Conservation (phyloP, 92 coral and sea anemone species). For the Chrysogorgia sp. region DNA sequence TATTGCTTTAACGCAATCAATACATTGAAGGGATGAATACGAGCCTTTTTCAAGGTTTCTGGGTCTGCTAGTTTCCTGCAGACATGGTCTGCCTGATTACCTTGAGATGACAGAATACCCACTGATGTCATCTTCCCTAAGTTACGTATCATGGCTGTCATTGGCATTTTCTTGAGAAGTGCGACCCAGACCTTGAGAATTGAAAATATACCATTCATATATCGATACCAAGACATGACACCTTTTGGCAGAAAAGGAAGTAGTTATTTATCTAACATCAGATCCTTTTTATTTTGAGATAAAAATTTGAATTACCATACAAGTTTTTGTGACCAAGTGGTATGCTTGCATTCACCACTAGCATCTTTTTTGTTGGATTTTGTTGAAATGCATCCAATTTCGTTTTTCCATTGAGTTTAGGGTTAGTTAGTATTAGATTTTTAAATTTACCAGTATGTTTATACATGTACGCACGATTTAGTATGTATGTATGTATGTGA, state of each 20-base stretch:
- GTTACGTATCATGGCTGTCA: conserved; percentile 97
- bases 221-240: not conserved
- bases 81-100: conserved; percentile 69
- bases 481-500: too few species aligned
- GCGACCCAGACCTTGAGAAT: conserved; percentile 84
- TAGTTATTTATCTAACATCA: not conserved
- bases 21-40: conserved; percentile 88
- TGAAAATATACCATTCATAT: not conserved
- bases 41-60: conserved; percentile 63
- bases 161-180: conserved; percentile 84
- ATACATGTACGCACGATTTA: too few species aligned
- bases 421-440: too few species aligned
- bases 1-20: conserved; percentile 83
- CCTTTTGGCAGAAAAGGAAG: not conserved
- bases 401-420: too few species aligned
- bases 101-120: conserved; percentile 61
- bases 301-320: too few species aligned
- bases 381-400: too few species aligned
- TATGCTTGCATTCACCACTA: too few species aligned
- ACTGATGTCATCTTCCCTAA: conserved; percentile 92
- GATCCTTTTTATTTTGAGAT: too few species aligned
- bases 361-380: too few species aligned
- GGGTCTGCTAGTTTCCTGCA: conserved; percentile 53
- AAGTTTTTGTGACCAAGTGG: too few species aligned
- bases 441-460: too few species aligned